These are phyloP conservation scores for Steinernema scapterisci DNA, from an alignment of 2,888 invertebrate genomes.

Conservation along the genomic window DNA sequence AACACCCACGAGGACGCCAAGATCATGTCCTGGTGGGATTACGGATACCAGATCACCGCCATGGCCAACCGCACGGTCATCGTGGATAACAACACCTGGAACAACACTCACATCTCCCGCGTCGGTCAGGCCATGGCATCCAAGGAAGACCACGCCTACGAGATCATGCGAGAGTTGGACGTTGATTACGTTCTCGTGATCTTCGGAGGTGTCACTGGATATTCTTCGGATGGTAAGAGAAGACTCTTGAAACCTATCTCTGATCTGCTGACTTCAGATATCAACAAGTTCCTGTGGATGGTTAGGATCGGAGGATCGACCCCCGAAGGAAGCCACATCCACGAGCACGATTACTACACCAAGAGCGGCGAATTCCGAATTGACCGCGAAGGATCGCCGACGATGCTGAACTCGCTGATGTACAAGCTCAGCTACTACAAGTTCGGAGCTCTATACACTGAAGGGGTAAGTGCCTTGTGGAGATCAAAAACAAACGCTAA, in stretches of 20 bases:
- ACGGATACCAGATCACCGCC: conserved; percentile 94
- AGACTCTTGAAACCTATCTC: no score
- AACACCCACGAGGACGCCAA: conserved; percentile 90
- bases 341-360: conserved; percentile 89
- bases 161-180: conserved; percentile 94
- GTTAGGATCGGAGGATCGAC: conserved; percentile 94
- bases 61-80: conserved; percentile 98
- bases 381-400: conserved; percentile 83
- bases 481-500: no score
- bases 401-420: conserved; percentile 94
- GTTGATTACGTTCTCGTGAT: conserved; percentile 94
- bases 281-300: conserved; percentile 99
- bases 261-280: conserved; percentile 74
- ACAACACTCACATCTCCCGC: conserved; percentile 93
- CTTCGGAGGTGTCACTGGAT: conserved; percentile 97
- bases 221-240: conserved; percentile 86
- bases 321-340: conserved; percentile 77
- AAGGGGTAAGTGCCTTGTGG: conserved; percentile 43
- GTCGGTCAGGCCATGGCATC: conserved; percentile 85
- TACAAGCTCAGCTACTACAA: conserved; percentile 99
- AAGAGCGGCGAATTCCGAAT: conserved; percentile 92
- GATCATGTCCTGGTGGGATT: conserved; percentile 99
- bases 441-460: conserved; percentile 69
- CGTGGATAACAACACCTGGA: conserved; percentile 99
- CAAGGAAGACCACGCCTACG: conserved; percentile 91